These are phyloP conservation scores for Lasius platythorax DNA, from an alignment of 2,888 invertebrate genomes.

Conservation along the genomic window DNA sequence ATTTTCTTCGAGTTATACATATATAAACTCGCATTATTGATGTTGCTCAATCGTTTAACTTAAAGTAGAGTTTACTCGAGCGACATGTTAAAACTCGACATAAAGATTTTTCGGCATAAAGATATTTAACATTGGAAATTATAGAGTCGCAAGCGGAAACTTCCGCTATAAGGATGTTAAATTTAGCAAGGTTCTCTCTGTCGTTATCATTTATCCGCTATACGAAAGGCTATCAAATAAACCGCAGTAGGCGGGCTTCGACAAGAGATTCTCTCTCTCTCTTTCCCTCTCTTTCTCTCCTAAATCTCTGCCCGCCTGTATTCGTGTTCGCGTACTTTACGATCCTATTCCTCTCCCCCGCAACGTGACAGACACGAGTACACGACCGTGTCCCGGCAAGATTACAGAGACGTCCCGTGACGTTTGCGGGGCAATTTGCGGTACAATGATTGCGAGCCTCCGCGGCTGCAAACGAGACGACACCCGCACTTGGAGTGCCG, in stretches of 20 bases:
- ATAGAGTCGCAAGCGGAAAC: neutral
- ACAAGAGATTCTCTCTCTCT: neutral
- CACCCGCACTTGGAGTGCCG: conserved; percentile 15
- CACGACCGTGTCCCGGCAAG: conserved; percentile 54
- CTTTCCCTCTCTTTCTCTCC: neutral
- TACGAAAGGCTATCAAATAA: conserved; percentile 3
- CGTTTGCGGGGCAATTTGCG: conserved; percentile 68
- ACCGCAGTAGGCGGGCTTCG: neutral
- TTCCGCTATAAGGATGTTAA: neutral
- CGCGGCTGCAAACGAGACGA: conserved; percentile 62
- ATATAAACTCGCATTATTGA: neutral
- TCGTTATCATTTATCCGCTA: conserved; percentile 28
- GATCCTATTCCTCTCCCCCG: conserved; percentile 17
- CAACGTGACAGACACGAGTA: conserved; percentile 34
- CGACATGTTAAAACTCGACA: conserved; percentile 20
- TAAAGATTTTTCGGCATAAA: neutral
- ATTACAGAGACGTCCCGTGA: conserved; percentile 60
- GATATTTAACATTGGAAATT: conserved; percentile 8
- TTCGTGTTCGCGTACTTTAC: conserved; percentile 23
- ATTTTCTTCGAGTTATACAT: neutral
- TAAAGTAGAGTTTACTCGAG: conserved; percentile 2
- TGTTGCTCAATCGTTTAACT: conserved; percentile 5
- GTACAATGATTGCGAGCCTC: conserved; percentile 67
- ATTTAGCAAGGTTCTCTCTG: conserved; percentile 1
- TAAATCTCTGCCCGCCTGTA: neutral